Evolutionary conservation across 2,113 vertebrate species (phyloP).

Genomic region (Microtus montanus): DNA sequence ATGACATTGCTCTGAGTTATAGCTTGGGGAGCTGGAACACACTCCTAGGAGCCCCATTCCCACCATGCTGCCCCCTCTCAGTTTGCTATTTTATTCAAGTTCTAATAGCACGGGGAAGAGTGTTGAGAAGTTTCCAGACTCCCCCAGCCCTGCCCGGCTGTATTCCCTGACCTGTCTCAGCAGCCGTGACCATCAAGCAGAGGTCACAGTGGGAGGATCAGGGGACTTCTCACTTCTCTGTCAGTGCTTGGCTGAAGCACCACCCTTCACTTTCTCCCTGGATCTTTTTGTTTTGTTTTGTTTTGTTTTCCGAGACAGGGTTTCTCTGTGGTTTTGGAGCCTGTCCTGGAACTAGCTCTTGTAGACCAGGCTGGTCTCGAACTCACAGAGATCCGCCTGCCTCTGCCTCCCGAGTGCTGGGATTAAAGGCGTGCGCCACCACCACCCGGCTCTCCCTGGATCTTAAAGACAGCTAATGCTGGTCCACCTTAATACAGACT

Average conservation of each 20-base stretch:
- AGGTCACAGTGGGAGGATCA: neutral
- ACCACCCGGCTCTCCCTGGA: too few relatives aligned
- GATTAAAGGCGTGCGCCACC: too few relatives aligned
- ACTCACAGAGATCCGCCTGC: too few relatives aligned
- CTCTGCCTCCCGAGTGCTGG: too few relatives aligned
- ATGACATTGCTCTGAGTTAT: neutral
- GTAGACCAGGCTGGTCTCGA: too few relatives aligned
- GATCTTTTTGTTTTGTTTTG: neutral
- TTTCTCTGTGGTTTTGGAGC: too few relatives aligned
- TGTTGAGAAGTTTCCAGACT: neutral
- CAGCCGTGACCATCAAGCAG: neutral
- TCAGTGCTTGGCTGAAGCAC: neutral
- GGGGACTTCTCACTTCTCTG: neutral
- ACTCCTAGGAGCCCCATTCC: neutral
- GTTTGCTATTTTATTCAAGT: neutral
- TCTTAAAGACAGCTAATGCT: neutral
- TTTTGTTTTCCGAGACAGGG: too few relatives aligned
- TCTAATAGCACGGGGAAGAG: neutral
- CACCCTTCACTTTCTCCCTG: fast-evolving
- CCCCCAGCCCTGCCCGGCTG: neutral
- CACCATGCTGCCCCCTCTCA: neutral
- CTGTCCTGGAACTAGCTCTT: too few relatives aligned
- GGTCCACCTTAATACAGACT: neutral
- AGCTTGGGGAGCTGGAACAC: neutral
- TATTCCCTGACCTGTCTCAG: neutral